Base-by-base conservation (phyloP, 2,888 invertebrate genomes). In the Prosopocoilus inquinatus region DNA sequence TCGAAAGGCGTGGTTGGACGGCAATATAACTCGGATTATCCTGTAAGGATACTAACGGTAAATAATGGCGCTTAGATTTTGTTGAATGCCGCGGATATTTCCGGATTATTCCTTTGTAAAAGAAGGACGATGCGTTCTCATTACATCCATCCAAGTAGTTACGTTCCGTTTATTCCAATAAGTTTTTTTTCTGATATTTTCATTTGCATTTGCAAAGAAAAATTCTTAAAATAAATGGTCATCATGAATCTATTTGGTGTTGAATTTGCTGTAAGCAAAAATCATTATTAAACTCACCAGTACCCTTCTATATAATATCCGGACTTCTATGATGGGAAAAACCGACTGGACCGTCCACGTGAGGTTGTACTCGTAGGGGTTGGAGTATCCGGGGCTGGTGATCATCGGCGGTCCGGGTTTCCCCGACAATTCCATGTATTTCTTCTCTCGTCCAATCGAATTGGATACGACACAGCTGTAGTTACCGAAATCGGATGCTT, bases 271-370 rank as follows among this genome's bases (percentile, higher is more conserved):
- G 20, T 28, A 28, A 28, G 20, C 20, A 28, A 28, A 28, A 28
- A 28, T n/a, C n/a, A 7, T 4, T 7, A 28, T 28, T 44, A 50
- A n/a, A 52, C 43, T 50, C 53, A 85, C 86, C 80, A 84, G 75
- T 39, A 85, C 77, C 65, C 83, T 80, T 59, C 87, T 75, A 71
- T 84, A 87, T 45, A 86, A 76, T 35, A 87, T 78, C 61, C 85
- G 79, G 41, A 85, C 84, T 75, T 86, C 86, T 47, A 82, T 78
- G 33, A 87, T 79, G 2, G 83, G 81, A 49, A 86, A 84, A 63
- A 85, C 85, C 5, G 85, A 85, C 67, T 87, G 86, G 34, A 86
- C 84, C 49, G 80, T 80, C 86, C 86, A 87, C 28, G 83, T 83
- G 46, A 87, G 73, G 65, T 84, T 84, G 71, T 86, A 87, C 57